phyloP scores from a whole-genome alignment of 2,888 invertebrate genomes.

The Xestia c-nigrum region DNA sequence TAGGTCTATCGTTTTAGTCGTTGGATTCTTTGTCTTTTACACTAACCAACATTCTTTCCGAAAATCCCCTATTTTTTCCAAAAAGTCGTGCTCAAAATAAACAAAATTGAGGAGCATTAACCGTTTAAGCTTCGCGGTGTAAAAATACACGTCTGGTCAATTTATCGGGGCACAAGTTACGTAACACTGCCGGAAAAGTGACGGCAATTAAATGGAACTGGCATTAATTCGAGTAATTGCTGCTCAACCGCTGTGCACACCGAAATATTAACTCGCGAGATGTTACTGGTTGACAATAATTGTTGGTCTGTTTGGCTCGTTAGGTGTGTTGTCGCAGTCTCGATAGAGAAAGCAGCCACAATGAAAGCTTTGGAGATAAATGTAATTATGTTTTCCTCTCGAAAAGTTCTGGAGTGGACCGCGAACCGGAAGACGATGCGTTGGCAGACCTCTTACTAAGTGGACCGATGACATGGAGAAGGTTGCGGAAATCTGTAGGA shows the following conservation, averaged over 20 bases:
- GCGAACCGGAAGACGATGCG: too few relatives aligned
- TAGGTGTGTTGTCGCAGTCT: background rate
- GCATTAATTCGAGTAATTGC: constrained; percentile 58
- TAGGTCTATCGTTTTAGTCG: background rate
- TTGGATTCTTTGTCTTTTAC: too few relatives aligned
- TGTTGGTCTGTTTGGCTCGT: constrained; percentile 21
- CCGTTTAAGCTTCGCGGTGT: constrained; percentile 28
- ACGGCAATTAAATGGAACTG: constrained; percentile 57
- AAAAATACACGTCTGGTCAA: constrained; percentile 49
- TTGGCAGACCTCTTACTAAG: too few relatives aligned
- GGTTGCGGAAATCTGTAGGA: too few relatives aligned
- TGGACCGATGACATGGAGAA: too few relatives aligned
- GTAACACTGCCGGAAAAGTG: constrained; percentile 51
- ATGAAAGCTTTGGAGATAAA: background rate
- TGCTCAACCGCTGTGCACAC: constrained; percentile 43
- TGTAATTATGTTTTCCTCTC: background rate
- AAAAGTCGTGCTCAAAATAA: background rate
- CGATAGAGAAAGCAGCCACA: background rate
- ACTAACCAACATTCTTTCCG: background rate
- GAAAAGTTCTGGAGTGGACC: too few relatives aligned
- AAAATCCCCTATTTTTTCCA: background rate
- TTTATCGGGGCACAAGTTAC: constrained; percentile 39
- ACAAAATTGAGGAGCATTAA: constrained; percentile 11
- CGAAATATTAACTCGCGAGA: constrained; percentile 54
- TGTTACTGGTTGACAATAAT: constrained; percentile 17